Conservation (phyloP, 2,888 invertebrate species). For the Adelognathus sp. region DNA sequence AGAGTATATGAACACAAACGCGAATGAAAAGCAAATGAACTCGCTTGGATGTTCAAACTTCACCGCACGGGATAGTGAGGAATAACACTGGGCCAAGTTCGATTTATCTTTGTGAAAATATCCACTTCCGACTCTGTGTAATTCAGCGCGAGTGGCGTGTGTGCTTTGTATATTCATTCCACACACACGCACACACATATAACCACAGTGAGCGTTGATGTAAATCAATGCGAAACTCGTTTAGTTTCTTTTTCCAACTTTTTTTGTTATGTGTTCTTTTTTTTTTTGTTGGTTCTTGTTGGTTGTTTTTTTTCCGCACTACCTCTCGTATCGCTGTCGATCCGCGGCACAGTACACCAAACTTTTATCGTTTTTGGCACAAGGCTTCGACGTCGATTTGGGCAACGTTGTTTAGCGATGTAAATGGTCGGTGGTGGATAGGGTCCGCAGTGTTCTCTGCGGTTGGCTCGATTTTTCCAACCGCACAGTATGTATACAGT, state of each 20-base stretch:
- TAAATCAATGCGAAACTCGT: slow-evolving; percentile 37
- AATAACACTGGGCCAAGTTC: slow-evolving; percentile 9
- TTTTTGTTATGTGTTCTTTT: no score
- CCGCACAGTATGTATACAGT: neutral
- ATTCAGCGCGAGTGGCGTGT: neutral
- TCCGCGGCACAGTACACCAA: slow-evolving; percentile 43
- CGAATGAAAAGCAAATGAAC: slow-evolving; percentile 3
- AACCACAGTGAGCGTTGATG: slow-evolving; percentile 14
- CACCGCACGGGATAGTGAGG: neutral
- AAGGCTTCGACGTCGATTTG: slow-evolving; percentile 61
- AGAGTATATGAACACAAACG: slow-evolving; percentile 4
- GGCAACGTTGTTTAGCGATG: slow-evolving; percentile 58
- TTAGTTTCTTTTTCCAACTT: slow-evolving; percentile 29
- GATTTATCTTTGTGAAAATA: slow-evolving; percentile 32
- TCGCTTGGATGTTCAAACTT: neutral
- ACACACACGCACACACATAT: neutral
- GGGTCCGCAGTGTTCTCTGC: slow-evolving; percentile 28
- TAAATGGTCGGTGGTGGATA: slow-evolving; percentile 42
- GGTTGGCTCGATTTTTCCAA: slow-evolving; percentile 56
- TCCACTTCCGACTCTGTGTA: neutral
- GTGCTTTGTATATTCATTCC: neutral
- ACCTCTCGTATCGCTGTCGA: slow-evolving; percentile 51
- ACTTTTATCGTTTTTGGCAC: slow-evolving; percentile 62
- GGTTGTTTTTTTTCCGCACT: slow-evolving; percentile 10
- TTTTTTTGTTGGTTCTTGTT: no score